phyloP scores from a whole-genome alignment of 2,797 vertebrate genomes.

The Sciurus carolinensis region DNA sequence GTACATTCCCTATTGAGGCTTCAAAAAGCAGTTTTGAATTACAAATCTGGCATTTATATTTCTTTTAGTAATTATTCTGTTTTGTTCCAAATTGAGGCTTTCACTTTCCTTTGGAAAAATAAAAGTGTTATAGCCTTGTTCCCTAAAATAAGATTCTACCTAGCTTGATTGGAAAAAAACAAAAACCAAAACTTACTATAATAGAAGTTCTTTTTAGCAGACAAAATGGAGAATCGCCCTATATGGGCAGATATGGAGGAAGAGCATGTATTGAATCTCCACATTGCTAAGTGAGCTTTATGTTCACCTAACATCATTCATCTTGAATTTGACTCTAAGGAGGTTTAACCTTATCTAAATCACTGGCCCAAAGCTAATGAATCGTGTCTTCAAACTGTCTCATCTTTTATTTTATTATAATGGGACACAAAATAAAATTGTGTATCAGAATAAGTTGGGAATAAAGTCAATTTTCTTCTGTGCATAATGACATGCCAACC shows the following conservation, averaged over 20 bases:
- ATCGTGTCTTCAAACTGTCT: slow-evolving; percentile 78
- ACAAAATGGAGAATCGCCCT: background rate
- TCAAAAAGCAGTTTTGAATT: slow-evolving; percentile 53
- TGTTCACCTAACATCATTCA: slow-evolving; percentile 65
- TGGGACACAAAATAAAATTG: slow-evolving; percentile 79
- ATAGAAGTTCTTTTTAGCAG: slow-evolving; percentile 8
- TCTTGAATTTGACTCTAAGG: slow-evolving; percentile 78
- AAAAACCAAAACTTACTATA: background rate
- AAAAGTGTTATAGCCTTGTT: background rate
- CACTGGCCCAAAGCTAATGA: slow-evolving; percentile 83
- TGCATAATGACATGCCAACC: slow-evolving; percentile 69
- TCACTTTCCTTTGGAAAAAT: slow-evolving; percentile 64
- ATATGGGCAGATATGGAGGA: slow-evolving; percentile 2
- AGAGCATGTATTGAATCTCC: background rate
- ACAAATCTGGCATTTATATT: slow-evolving; percentile 66
- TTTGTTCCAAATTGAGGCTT: slow-evolving; percentile 66
- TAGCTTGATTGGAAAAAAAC: background rate
- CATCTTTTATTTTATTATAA: slow-evolving; percentile 83
- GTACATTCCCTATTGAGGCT: background rate
- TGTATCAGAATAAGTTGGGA: slow-evolving; percentile 80
- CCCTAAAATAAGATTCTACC: slow-evolving; percentile 49
- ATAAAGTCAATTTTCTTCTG: slow-evolving; percentile 84
- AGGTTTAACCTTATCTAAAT: slow-evolving; percentile 83
- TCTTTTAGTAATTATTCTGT: slow-evolving; percentile 64
- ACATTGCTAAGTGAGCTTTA: slow-evolving; percentile 58